phyloP scores from a whole-genome alignment of 2,113 vertebrate genomes.

The Hydrolagus affinis region DNA sequence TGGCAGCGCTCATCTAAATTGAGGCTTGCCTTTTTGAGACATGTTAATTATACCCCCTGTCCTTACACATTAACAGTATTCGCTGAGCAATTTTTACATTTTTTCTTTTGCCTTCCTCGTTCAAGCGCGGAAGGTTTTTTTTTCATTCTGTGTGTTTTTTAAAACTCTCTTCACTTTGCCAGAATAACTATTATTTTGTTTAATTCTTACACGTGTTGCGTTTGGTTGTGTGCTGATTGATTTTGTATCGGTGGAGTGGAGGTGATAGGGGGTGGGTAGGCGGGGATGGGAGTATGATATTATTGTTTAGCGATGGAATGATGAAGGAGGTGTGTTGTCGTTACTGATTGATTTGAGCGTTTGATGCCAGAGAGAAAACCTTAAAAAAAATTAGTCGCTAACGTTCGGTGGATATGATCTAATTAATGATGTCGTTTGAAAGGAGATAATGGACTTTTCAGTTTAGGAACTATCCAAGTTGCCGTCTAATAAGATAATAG shows the following conservation, averaged over 20 bases:
- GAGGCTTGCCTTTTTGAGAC: neutral
- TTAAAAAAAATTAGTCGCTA: neutral
- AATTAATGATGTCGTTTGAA: neutral
- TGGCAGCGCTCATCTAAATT: neutral
- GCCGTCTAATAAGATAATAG: neutral
- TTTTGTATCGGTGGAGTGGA: neutral
- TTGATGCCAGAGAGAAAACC: neutral
- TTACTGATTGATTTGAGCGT: neutral
- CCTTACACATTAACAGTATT: neutral
- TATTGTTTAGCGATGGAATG: no score
- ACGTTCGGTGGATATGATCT: neutral
- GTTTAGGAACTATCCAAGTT: no score
- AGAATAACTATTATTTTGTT: neutral
- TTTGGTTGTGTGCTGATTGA: neutral
- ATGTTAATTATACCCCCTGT: neutral
- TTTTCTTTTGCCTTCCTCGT: neutral
- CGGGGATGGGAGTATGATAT: no score
- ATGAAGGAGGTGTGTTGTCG: neutral
- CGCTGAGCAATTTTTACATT: neutral
- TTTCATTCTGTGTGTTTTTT: no score
- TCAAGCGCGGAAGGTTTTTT: neutral
- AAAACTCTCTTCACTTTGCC: neutral
- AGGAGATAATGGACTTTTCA: neutral
- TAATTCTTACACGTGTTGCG: neutral
- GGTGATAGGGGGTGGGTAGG: neutral